These are phyloP conservation scores for Stomatorhinus ivindoensis DNA, from an alignment of 2,113 vertebrate genomes.

Conservation along the genomic window DNA sequence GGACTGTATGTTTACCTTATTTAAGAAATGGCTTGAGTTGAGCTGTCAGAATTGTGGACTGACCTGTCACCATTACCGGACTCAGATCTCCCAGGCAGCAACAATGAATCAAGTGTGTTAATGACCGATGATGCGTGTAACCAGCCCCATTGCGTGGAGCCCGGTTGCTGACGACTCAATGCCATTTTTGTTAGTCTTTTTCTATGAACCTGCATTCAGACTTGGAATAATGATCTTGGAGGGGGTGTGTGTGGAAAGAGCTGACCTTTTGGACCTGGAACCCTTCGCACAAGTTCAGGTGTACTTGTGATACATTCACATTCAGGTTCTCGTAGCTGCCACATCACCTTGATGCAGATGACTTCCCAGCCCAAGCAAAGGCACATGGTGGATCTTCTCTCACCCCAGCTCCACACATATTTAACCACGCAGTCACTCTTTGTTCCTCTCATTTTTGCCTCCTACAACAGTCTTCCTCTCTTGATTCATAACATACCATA, in stretches of 20 bases:
- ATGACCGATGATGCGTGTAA: not conserved
- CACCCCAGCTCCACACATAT: not conserved
- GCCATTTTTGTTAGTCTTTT: not conserved
- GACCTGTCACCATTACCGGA: not conserved
- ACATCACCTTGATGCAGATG: not conserved
- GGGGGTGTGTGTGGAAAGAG: not conserved
- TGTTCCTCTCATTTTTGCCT: not conserved
- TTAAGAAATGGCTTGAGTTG: not conserved
- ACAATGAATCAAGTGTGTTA: not conserved
- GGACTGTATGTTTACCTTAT: not conserved
- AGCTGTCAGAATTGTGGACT: not conserved
- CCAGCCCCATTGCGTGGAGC: not conserved
- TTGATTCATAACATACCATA: slow-evolving; percentile 24
- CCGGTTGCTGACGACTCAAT: not conserved
- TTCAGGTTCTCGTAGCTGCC: not conserved
- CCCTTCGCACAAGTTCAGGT: not conserved
- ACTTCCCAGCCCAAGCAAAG: not conserved
- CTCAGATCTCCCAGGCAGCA: not conserved
- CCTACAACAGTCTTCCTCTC: slow-evolving; percentile 2
- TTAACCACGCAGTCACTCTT: not conserved
- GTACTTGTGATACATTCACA: not conserved
- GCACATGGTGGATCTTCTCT: not conserved
- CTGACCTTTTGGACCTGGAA: not conserved
- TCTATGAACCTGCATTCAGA: not conserved
- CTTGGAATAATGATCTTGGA: not conserved